Evolutionary conservation across 2,113 vertebrate species (phyloP), one percentile per base, ranked within the genome.

Genomic region (Ailurus styani): DNA sequence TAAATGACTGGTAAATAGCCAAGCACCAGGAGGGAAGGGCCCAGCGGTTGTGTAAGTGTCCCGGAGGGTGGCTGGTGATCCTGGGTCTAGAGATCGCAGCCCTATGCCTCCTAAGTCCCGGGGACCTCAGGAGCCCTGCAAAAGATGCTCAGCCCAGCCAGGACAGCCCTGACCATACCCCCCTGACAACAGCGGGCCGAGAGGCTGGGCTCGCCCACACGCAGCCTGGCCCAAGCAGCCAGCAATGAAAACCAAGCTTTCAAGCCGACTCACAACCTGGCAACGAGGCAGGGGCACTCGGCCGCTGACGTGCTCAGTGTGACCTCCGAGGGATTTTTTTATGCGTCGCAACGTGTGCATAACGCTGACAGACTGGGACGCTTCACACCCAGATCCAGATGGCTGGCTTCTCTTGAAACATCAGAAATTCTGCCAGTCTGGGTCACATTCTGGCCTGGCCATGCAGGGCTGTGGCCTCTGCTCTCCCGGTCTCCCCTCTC

Each of bases 41-140:
- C 62, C 12, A 13, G 23, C 0, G 27, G 5, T 6, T 2, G 40
- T 20, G 4, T 29, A 15, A 8, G 37, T 31, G 29, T 13, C 23
- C 23, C 11, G n/a, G 18, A 23, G 29, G 17, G 50, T 0, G 0
- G 3, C 42, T 6, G 0, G 47, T 0, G 13, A 54, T 23, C 27
- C 20, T 55, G 82, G 18, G 7, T 55, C 83, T 45, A 11, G 42
- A 31, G 72, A 23, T 2, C 7, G n/a, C 5, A 0, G 42, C 50
- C 21, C 27, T 15, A 6, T 10, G 7, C 27, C 12, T 31, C 21
- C n/a, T 12, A 5, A 6, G 57, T 15, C 70, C 55, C 5, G 17
- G 23, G 0, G 9, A 50, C 18, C 9, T 18, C 6, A 0, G 29
- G 62, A 21, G 21, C 40, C 40, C 90, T 37, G 9, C 23, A 21